A percentile compares a stretch with the other conserved stretches of the same genome.
Evolutionary conservation across 2,888 invertebrate genomes (phyloP).

Genomic region (Drosophila emarginata): DNA sequence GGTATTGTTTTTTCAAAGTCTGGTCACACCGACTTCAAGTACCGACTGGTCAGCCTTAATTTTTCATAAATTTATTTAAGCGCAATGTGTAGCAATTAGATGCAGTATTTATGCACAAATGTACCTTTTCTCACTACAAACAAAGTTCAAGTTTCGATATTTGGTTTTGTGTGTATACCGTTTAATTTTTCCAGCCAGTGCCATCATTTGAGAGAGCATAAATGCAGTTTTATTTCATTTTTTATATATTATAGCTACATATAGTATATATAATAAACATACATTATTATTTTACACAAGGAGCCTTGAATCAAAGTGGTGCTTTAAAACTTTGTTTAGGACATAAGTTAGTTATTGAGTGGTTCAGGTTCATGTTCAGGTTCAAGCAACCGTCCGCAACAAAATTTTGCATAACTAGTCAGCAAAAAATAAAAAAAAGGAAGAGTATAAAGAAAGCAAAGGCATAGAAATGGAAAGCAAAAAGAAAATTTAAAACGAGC

Average conservation of each 20-base stretch:
- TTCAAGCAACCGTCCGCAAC: conserved; percentile 60
- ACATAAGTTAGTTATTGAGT: conserved; percentile 46
- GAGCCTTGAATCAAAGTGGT: conserved; percentile 77
- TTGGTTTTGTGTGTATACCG: conserved; percentile 48
- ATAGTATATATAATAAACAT: neutral
- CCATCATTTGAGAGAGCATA: conserved; percentile 64
- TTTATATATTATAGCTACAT: conserved; percentile 25
- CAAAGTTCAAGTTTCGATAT: conserved; percentile 21
- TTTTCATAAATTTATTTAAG: conserved; percentile 1
- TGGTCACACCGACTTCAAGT: neutral
- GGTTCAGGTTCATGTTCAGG: conserved; percentile 18
- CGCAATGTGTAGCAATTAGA: conserved; percentile 20
- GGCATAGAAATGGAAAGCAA: neutral
- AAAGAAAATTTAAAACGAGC: conserved; percentile 8
- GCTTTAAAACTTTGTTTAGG: conserved; percentile 60
- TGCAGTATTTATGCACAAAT: conserved; percentile 75
- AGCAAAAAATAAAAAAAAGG: conserved; percentile 39
- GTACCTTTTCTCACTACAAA: conserved; percentile 56
- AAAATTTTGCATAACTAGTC: conserved; percentile 67
- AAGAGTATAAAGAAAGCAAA: conserved; percentile 12
- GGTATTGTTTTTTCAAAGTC: neutral
- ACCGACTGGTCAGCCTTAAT: conserved; percentile 1
- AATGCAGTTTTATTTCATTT: conserved; percentile 19
- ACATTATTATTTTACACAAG: conserved; percentile 18
- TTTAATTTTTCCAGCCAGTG: conserved; percentile 76